These are phyloP conservation scores for Meda fulgida DNA, from an alignment of 2,797 vertebrate species.

Conservation along the genomic window DNA sequence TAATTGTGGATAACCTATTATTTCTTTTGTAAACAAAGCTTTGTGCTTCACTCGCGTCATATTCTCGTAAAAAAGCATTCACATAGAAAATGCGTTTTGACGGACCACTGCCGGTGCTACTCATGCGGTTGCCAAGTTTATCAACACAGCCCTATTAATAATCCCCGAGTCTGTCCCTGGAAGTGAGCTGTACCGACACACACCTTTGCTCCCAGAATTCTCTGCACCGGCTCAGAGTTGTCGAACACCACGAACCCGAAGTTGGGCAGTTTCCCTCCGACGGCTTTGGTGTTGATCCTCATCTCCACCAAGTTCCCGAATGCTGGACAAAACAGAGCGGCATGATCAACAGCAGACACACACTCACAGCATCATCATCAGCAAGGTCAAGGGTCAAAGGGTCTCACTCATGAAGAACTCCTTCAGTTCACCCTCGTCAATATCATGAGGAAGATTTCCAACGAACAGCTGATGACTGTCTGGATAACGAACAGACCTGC, in stretches of 20 bases:
- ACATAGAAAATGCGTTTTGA: too few relatives aligned
- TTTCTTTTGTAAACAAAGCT: too few relatives aligned
- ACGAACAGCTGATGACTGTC: slow-evolving; percentile 99
- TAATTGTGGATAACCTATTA: too few relatives aligned
- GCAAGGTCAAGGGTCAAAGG: not conserved
- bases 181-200: slow-evolving; percentile 17
- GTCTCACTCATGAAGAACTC: slow-evolving; percentile 98
- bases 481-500: slow-evolving; percentile 91
- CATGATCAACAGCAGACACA: not conserved
- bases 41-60: too few relatives aligned
- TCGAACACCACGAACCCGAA: slow-evolving; percentile 99
- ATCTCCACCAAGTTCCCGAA: slow-evolving; percentile 97
- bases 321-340: slow-evolving; percentile 70
- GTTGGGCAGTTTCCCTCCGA: slow-evolving; percentile 96
- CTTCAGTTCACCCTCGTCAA: slow-evolving; percentile 97
- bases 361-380: not conserved
- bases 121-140: too few relatives aligned
- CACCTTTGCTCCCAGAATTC: slow-evolving; percentile 97
- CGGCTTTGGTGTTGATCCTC: slow-evolving; percentile 97
- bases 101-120: too few relatives aligned
- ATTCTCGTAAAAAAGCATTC: too few relatives aligned
- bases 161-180: too few relatives aligned
- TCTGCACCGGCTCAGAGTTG: slow-evolving; percentile 94
- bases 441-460: slow-evolving; percentile 97
- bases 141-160: too few relatives aligned